phyloP scores from a whole-genome alignment of 2,113 vertebrate genomes.

The human region GRCh38 chr12:102704001-102704500 shows the following conservation, averaged over 20 bases:
- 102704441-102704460: slow-evolving; percentile 14
- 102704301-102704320: fast-evolving
- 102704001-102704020: not conserved
- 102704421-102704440: not conserved
- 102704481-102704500: not conserved
- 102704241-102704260: no score
- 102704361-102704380: not conserved
- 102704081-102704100: not conserved
- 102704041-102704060: not conserved
- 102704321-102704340: fast-evolving
- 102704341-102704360: not conserved
- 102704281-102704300: no score
- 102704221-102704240: no score
- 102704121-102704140: not conserved
- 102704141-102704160: not conserved
- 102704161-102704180: no score
- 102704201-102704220: no score
- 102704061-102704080: not conserved
- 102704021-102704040: not conserved
- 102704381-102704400: not conserved
- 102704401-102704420: not conserved
- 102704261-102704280: fast-evolving
- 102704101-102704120: not conserved
- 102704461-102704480: slow-evolving; percentile 27
- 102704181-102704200: no score